Conservation (phyloP, 2,113 vertebrate genomes). For the Plectropomus leopardus region DNA sequence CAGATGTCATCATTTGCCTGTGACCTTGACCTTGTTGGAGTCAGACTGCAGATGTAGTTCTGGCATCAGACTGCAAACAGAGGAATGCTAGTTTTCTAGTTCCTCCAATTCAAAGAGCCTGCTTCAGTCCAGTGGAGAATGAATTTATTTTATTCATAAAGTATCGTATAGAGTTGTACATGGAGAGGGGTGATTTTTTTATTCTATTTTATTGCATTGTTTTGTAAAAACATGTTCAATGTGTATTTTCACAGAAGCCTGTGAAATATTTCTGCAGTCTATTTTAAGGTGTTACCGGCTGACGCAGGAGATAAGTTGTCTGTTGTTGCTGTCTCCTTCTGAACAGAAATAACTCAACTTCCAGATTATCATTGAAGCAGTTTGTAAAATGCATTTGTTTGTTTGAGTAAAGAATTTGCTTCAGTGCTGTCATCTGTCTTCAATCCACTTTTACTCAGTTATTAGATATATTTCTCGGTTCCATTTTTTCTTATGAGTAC, state of each 20-base stretch:
- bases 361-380: constrained; percentile 63
- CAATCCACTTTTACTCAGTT: not conserved
- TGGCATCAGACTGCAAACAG: not conserved
- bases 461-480: not conserved
- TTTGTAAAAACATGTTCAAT: constrained; percentile 75
- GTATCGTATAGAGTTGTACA: constrained; percentile 42
- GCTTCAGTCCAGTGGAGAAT: constrained; percentile 31
- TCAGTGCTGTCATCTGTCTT: constrained; percentile 7
- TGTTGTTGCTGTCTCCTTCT: constrained; percentile 41
- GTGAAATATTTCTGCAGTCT: constrained; percentile 72
- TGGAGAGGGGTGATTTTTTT: constrained; percentile 40
- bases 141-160: constrained; percentile 48
- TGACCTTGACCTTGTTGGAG: constrained; percentile 20
- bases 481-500: too few relatives aligned
- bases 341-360: constrained; percentile 50
- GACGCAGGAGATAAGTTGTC: constrained; percentile 27
- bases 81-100: not conserved
- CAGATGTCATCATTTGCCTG: constrained; percentile 27
- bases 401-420: constrained; percentile 78
- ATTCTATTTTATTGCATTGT: constrained; percentile 71
- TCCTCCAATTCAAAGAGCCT: not conserved
- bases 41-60: not conserved
- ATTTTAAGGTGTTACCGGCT: constrained; percentile 64
- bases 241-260: constrained; percentile 70
- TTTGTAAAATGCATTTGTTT: constrained; percentile 74